A percentile compares a stretch with the other conserved stretches of the same genome.
Conservation (phyloP, 2,113 vertebrate genomes). For the Caretta caretta region DNA sequence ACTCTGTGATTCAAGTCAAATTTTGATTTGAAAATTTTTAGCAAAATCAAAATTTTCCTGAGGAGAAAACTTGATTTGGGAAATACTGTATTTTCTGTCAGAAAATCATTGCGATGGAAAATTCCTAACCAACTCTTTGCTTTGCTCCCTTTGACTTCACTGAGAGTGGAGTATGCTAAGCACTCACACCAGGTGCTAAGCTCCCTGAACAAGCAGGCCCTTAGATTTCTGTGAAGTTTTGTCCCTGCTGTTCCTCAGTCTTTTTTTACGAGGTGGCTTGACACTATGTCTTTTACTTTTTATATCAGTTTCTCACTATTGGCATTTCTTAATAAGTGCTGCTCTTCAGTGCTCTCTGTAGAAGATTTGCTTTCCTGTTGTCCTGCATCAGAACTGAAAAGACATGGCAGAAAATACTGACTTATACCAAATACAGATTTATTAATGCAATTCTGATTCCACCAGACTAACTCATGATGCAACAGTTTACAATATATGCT, state of each 20-base stretch:
- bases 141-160: neutral
- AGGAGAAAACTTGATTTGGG: neutral
- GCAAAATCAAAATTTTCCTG: neutral
- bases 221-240: neutral
- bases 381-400: neutral
- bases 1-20: neutral
- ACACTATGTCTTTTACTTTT: neutral
- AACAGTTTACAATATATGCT: neutral
- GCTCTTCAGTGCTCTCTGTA: neutral
- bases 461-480: neutral
- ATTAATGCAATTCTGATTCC: neutral
- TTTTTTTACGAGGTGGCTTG: neutral
- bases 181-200: neutral
- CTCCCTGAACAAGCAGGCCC: neutral
- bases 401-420: neutral
- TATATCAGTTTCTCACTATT: neutral
- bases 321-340: neutral
- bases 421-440: neutral
- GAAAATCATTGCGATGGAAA: neutral
- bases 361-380: neutral
- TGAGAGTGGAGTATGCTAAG: slow-evolving; percentile 16
- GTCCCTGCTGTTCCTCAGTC: neutral
- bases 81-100: neutral
- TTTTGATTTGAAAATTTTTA: neutral
- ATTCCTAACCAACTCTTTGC: neutral